These are phyloP conservation scores for Caenorhabditis auriculariae DNA, from an alignment of 2,888 invertebrate genomes.

Conservation along the genomic window DNA sequence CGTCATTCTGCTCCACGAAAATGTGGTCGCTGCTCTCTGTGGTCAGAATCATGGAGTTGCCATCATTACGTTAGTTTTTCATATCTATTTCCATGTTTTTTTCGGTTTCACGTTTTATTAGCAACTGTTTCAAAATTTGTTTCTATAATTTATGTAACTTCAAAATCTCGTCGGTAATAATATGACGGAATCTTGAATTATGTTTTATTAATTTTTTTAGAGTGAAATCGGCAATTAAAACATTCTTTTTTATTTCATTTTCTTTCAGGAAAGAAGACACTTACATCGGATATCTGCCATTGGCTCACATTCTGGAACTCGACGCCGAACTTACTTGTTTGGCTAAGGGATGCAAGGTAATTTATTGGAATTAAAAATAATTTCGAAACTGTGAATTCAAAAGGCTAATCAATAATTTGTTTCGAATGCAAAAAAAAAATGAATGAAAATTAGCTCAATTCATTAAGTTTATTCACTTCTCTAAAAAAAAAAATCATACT, in stretches of 20 bases:
- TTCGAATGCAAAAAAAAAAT: neutral
- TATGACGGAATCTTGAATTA: too few species aligned
- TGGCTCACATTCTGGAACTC: constrained; percentile 94
- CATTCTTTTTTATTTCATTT: neutral
- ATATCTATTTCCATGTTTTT: neutral
- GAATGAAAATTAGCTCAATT: too few species aligned
- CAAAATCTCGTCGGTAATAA: too few species aligned
- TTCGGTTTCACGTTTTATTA: neutral
- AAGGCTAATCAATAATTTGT: neutral
- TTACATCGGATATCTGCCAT: constrained; percentile 89
- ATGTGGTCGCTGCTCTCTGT: constrained; percentile 65
- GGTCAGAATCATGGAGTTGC: constrained; percentile 64
- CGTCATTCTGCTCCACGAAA: constrained; percentile 65
- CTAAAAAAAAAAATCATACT: too few species aligned
- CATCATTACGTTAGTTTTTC: constrained; percentile 29
- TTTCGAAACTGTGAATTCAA: neutral
- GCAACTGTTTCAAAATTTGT: too few species aligned
- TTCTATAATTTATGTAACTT: too few species aligned
- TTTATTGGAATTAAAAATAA: neutral
- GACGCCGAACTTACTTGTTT: constrained; percentile 72
- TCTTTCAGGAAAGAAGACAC: constrained; percentile 69
- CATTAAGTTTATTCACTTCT: too few species aligned
- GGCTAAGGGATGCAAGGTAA: constrained; percentile 32
- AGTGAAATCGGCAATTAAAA: neutral
- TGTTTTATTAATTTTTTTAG: neutral